Evolutionary conservation across 2,113 vertebrate genomes (phyloP).

Genomic region (Zingel zingel): DNA sequence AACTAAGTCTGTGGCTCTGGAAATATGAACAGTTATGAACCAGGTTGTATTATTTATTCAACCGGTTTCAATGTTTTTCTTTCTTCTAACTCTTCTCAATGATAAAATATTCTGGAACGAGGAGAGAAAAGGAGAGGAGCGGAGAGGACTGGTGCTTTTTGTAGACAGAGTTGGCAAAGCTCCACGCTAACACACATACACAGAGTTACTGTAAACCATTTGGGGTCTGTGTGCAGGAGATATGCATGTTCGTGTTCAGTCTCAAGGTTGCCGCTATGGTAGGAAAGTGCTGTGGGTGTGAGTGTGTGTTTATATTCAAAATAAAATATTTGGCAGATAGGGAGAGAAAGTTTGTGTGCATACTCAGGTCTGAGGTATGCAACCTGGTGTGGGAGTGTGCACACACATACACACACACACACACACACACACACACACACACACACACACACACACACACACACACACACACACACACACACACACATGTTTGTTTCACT

Average conservation of each 20-base stretch:
- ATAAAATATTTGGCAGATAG: conserved; percentile 39
- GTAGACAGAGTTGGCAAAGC: conserved; percentile 45
- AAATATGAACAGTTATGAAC: background rate
- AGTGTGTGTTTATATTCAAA: conserved; percentile 17
- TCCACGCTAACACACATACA: conserved; percentile 45
- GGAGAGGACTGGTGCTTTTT: conserved; percentile 12
- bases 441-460: conserved; percentile 46
- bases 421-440: conserved; percentile 38
- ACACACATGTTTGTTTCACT: no score
- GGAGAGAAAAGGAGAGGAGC: conserved; percentile 4
- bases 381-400: conserved; percentile 41
- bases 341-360: conserved; percentile 33
- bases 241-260: conserved; percentile 49
- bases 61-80: background rate
- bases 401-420: conserved; percentile 25
- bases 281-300: conserved; percentile 21
- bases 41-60: conserved; percentile 6
- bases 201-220: conserved; percentile 41
- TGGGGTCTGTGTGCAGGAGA: conserved; percentile 57
- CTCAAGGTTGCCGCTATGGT: conserved; percentile 51
- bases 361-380: conserved; percentile 59
- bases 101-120: background rate
- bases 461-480: conserved; percentile 39
- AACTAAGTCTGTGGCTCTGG: background rate
- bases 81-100: background rate